Evolutionary conservation across 2,888 invertebrate genomes (phyloP).

Genomic region (Nemotelus nigrinus): DNA sequence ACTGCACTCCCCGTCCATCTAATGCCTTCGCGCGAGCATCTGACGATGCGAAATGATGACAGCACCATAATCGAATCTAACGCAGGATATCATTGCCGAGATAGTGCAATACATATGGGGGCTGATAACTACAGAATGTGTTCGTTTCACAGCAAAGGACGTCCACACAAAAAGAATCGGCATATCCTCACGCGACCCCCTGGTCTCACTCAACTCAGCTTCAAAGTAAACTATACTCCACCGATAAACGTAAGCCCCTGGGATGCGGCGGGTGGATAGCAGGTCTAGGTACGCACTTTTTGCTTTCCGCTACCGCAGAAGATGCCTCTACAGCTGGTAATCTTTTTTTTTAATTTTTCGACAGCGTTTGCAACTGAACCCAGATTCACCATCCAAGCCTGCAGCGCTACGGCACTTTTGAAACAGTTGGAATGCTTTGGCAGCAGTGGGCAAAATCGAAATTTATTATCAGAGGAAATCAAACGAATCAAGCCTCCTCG

Average conservation of each 20-base stretch:
- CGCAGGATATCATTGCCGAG: constrained; percentile 20
- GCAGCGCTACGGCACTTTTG: background rate
- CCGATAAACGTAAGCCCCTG: background rate
- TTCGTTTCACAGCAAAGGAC: constrained; percentile 12
- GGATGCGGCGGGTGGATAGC: background rate
- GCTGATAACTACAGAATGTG: constrained; percentile 16
- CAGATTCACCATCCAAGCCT: background rate
- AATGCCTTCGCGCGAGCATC: constrained; percentile 2
- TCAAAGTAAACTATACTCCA: too few relatives aligned
- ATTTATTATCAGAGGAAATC: constrained; percentile 16
- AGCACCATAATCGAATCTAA: constrained; percentile 35
- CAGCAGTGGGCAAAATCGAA: background rate
- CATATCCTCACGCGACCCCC: too few relatives aligned
- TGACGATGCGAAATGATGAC: background rate
- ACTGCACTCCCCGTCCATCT: background rate
- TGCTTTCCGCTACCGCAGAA: background rate
- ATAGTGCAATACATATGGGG: constrained; percentile 22
- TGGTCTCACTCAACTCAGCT: too few relatives aligned
- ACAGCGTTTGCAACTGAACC: background rate
- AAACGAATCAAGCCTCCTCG: background rate
- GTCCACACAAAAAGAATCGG: constrained; percentile 1
- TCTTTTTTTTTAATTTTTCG: background rate
- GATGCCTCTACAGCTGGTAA: background rate
- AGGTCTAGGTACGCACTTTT: constrained; percentile 18
- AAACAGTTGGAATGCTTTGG: too few relatives aligned